These are phyloP conservation scores for Meteorus colon DNA, from an alignment of 2,888 invertebrate species.

Conservation along the genomic window DNA sequence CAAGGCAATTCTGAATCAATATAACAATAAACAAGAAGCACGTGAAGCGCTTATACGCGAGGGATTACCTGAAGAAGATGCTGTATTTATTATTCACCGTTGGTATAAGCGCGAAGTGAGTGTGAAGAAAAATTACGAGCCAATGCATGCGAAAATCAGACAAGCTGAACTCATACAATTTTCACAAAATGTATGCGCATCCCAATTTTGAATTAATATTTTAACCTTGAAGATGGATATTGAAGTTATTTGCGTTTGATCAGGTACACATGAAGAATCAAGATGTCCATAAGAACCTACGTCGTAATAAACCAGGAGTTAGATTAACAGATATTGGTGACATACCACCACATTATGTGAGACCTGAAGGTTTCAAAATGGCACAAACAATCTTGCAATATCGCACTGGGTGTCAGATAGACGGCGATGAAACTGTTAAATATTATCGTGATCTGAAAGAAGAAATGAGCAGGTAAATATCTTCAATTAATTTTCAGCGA, in stretches of 20 bases:
- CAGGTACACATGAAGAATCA: conserved; percentile 81
- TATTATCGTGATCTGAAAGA: conserved; percentile 71
- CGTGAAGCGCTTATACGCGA: conserved; percentile 71
- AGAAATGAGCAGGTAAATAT: conserved; percentile 74
- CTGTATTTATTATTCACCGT: conserved; percentile 69
- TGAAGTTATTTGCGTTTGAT: conserved; percentile 17
- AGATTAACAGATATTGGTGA: conserved; percentile 76
- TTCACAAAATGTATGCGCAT: conserved; percentile 74
- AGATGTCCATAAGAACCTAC: conserved; percentile 79
- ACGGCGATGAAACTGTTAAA: conserved; percentile 67
- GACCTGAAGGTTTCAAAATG: conserved; percentile 79
- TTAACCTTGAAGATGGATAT: not conserved
- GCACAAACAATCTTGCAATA: conserved; percentile 75
- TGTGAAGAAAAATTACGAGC: conserved; percentile 59
- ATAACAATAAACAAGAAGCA: conserved; percentile 70
- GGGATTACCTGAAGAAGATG: conserved; percentile 72
- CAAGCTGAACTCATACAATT: conserved; percentile 75
- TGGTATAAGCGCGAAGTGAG: conserved; percentile 74
- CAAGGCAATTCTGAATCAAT: conserved; percentile 71
- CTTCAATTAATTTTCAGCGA: not conserved
- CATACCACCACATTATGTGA: conserved; percentile 76
- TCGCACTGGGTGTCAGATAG: conserved; percentile 66
- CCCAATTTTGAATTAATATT: not conserved
- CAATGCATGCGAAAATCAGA: conserved; percentile 68
- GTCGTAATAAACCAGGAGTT: conserved; percentile 79